phyloP scores from a whole-genome alignment of 2,113 vertebrate genomes.

The Lagopus leucura region DNA sequence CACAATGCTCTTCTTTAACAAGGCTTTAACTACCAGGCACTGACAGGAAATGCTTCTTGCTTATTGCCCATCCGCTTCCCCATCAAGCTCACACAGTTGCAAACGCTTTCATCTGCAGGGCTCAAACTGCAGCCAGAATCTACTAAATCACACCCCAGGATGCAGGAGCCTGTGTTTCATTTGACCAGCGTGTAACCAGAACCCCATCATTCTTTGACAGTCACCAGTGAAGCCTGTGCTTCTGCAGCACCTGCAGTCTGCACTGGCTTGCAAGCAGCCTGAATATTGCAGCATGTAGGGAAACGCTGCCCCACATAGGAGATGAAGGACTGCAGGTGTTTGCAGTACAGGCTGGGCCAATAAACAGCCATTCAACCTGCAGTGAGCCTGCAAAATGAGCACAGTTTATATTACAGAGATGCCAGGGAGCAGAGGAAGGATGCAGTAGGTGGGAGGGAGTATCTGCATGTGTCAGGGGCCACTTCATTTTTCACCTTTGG shows the following conservation, averaged over 20 bases:
- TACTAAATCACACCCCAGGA: background rate
- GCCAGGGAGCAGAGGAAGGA: background rate
- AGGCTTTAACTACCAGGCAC: background rate
- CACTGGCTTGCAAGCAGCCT: background rate
- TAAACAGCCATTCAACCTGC: constrained; percentile 20
- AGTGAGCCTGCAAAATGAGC: background rate
- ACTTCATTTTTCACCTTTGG: constrained; percentile 48
- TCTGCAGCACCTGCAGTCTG: background rate
- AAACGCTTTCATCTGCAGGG: background rate
- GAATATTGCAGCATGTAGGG: fast-evolving
- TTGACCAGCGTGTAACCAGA: background rate
- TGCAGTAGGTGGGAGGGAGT: background rate
- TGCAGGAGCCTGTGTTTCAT: too few species aligned
- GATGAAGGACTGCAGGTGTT: background rate
- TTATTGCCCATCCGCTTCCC: background rate
- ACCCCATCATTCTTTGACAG: background rate
- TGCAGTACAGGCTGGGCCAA: background rate
- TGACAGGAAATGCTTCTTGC: background rate
- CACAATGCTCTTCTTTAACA: background rate
- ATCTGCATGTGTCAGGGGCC: background rate
- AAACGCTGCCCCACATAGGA: background rate
- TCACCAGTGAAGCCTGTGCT: background rate
- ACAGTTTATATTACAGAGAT: background rate
- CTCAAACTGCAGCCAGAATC: background rate
- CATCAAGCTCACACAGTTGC: fast-evolving